Evolutionary conservation across 1,140 invertebrate species (phyloP), one percentile per base, ranked within the genome.

Genomic region (Parapsyche elsis): DNA sequence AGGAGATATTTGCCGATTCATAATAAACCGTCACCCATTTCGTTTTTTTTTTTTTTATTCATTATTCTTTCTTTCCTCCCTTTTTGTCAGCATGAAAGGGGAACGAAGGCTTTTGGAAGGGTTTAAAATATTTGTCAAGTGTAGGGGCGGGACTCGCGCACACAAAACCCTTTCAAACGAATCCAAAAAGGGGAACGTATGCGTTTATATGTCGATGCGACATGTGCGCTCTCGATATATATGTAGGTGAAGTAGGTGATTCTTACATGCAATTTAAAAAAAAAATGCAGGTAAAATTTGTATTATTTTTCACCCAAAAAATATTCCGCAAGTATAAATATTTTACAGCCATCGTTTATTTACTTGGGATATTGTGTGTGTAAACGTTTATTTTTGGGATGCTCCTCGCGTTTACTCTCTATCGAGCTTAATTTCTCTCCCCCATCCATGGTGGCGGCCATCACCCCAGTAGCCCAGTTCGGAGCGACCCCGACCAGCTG

Each of bases 61-160:
- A 67, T 26, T 67, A 67, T 67, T 67, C 16, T 67, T 67, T 23
- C 12, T 49, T 57, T 57, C 38, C 9, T 75, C 73, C 73, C 73
- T 75, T 75, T 75, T 74, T 49, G 70, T 30, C 16, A 44, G 38
- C 73, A 75, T 30, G n/a, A n/a, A 75, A 75, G 24, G 73, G 73
- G 49, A n/a, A 19, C 73, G 24, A 19, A 19, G 44, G 57, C 38
- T 78, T 45, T 49, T 24, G 38, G 64, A 30, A 71, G 38, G 23
- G 45, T 64, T 78, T 49, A 78, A 71, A 78, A 78, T 78, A 78
- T 78, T 78, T 78, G 76, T 78, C 76, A 78, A 78, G 76, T 78
- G 76, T 67, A 78, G 76, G 76, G 76, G 76, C 76, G 76, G 76
- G 38, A 67, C 76, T 23, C 10, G 4, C 16, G 26, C 23, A 70